A percentile compares a stretch with the other conserved stretches of the same genome.
Evolutionary conservation across 2,797 vertebrate genomes (phyloP).

Genomic region (Champsocephalus esox): DNA sequence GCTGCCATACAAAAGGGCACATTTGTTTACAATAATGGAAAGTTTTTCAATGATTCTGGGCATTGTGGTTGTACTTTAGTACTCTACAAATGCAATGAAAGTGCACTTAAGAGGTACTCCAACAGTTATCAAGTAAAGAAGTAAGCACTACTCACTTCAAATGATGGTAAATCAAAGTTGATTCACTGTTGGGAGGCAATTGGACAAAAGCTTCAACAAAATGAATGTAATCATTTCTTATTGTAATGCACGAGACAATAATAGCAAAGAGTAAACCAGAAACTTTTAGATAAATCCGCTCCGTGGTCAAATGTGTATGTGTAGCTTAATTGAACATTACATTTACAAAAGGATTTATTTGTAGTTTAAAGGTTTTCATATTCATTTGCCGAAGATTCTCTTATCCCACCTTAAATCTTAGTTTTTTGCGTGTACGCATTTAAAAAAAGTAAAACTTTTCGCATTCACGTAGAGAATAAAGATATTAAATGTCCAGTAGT

Average conservation of each 20-base stretch:
- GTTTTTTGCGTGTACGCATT: background rate
- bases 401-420: background rate
- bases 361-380: background rate
- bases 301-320: background rate
- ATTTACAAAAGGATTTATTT: background rate
- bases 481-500: background rate
- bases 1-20: background rate
- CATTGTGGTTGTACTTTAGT: background rate
- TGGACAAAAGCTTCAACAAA: background rate
- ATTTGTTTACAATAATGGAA: background rate
- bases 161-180: background rate
- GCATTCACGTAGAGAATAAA: too few species aligned
- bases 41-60: background rate
- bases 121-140: background rate
- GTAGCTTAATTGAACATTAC: too few species aligned
- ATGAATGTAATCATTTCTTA: background rate
- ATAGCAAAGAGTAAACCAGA: background rate
- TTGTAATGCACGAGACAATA: background rate
- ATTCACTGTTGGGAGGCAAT: background rate
- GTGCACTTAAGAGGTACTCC: background rate
- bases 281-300: background rate
- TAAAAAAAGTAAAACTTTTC: too few species aligned
- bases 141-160: background rate
- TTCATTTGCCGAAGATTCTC: conserved; percentile 1
- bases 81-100: background rate